Conservation (phyloP, 2,888 invertebrate genomes). For the Limulus polyphemus region DNA sequence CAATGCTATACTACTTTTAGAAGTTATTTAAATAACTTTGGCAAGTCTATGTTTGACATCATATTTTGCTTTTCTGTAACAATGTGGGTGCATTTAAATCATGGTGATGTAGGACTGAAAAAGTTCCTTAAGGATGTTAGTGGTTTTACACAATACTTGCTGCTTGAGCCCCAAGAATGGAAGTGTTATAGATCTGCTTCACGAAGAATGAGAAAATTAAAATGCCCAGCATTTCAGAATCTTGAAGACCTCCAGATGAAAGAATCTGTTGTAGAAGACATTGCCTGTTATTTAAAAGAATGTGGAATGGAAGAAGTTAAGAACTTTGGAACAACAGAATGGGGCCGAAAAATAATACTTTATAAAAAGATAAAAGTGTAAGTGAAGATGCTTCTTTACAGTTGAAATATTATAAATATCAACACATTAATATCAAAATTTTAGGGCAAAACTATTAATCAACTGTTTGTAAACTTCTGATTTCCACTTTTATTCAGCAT, state of each 20-base stretch:
- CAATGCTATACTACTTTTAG: constrained; percentile 1
- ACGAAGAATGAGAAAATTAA: constrained; percentile 53
- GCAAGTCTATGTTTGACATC: constrained; percentile 16
- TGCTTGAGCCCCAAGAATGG: constrained; percentile 76
- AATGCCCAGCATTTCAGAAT: constrained; percentile 47
- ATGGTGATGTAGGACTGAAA: constrained; percentile 58
- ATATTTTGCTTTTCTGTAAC: constrained; percentile 69
- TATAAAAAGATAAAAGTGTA: constrained; percentile 1
- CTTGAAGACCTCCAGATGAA: constrained; percentile 42
- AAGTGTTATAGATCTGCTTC: constrained; percentile 65
- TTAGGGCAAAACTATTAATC: too few relatives aligned
- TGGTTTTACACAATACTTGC: constrained; percentile 44
- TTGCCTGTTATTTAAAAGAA: constrained; percentile 4
- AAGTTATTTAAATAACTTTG: constrained; percentile 6
- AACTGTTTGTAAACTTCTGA: too few relatives aligned
- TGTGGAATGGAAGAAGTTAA: constrained; percentile 7
- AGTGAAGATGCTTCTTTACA: too few relatives aligned
- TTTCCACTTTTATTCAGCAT: too few relatives aligned
- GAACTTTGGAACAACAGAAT: constrained; percentile 14
- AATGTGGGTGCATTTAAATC: constrained; percentile 82
- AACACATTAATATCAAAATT: too few relatives aligned
- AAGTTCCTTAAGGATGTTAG: constrained; percentile 50
- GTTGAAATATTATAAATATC: too few relatives aligned
- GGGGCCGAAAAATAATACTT: constrained; percentile 15
- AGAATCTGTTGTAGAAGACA: constrained; percentile 6